phyloP scores from a whole-genome alignment of 2,797 vertebrate genomes.

The Eurystomus glaucurus region DNA sequence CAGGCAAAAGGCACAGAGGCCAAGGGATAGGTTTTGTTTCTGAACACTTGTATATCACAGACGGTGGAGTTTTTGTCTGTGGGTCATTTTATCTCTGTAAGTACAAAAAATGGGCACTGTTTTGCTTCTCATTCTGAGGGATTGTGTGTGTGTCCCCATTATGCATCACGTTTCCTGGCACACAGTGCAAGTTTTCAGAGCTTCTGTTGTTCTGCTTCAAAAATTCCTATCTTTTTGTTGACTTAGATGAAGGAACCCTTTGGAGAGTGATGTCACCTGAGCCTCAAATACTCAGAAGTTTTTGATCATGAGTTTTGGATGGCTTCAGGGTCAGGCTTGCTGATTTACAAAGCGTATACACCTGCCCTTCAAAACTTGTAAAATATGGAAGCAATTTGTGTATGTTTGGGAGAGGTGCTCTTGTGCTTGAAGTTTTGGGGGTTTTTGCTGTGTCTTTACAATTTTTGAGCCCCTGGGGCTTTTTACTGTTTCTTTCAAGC shows the following conservation, averaged over 20 bases:
- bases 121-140: not conserved
- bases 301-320: slow-evolving; percentile 61
- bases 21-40: not conserved
- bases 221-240: not conserved
- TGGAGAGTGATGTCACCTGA: slow-evolving; percentile 29
- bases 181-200: not conserved
- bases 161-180: not conserved
- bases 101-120: not conserved
- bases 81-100: not conserved
- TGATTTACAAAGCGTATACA: slow-evolving; percentile 17
- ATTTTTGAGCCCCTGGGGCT: not conserved
- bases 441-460: not conserved
- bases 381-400: slow-evolving; percentile 42
- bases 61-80: not conserved
- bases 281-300: slow-evolving; percentile 21
- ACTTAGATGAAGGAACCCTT: slow-evolving; percentile 38
- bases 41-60: not conserved
- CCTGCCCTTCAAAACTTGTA: slow-evolving; percentile 37
- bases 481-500: slow-evolving; percentile 10
- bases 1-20: not conserved
- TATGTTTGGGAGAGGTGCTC: not conserved
- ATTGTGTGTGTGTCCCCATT: not conserved
- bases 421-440: not conserved
- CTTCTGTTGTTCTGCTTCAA: slow-evolving; percentile 46
- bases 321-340: slow-evolving; percentile 29